These are phyloP conservation scores for Oryzias curvinotus DNA, from an alignment of 2,113 vertebrate genomes.

Conservation along the genomic window DNA sequence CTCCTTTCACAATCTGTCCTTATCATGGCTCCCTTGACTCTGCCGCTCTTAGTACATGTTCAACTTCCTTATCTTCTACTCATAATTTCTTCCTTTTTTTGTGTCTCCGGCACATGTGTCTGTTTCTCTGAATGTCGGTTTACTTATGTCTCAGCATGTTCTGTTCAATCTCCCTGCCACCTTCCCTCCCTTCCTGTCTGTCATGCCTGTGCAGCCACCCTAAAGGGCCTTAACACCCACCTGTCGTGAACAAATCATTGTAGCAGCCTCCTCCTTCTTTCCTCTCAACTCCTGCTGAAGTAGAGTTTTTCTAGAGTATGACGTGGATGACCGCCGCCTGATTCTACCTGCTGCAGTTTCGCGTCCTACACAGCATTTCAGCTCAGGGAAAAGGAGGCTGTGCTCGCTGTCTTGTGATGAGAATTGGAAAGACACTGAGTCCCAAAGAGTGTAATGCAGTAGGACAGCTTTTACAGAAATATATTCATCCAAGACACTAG, in stretches of 20 bases:
- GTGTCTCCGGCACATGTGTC: conserved; percentile 8
- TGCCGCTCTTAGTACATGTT: conserved; percentile 2
- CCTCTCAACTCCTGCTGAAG: conserved; percentile 1
- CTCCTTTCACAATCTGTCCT: conserved; percentile 23
- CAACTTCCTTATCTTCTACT: conserved; percentile 13
- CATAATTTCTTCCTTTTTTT: conserved; percentile 9
- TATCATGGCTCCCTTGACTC: conserved; percentile 21
- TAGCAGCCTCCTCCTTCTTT: conserved; percentile 11
- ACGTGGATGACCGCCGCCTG: conserved; percentile 14
- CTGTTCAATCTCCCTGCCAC: conserved; percentile 30
- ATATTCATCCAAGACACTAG: conserved; percentile 57
- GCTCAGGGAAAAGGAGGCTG: conserved; percentile 13
- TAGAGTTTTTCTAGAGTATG: conserved; percentile 12
- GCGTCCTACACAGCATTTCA: conserved; percentile 14
- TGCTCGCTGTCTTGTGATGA: conserved; percentile 36
- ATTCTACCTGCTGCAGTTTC: conserved; percentile 22
- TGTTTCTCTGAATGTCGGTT: conserved; percentile 35
- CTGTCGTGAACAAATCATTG: conserved; percentile 38
- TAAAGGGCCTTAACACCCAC: conserved; percentile 30
- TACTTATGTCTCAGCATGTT: conserved; percentile 19
- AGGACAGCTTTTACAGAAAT: conserved; percentile 64
- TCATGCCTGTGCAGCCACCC: conserved; percentile 37
- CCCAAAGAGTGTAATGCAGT: conserved; percentile 47
- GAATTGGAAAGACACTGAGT: conserved; percentile 37
- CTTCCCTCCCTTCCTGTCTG: conserved; percentile 22